Conservation (phyloP, 1,140 invertebrate genomes). For the Diabrotica virgifera region DNA sequence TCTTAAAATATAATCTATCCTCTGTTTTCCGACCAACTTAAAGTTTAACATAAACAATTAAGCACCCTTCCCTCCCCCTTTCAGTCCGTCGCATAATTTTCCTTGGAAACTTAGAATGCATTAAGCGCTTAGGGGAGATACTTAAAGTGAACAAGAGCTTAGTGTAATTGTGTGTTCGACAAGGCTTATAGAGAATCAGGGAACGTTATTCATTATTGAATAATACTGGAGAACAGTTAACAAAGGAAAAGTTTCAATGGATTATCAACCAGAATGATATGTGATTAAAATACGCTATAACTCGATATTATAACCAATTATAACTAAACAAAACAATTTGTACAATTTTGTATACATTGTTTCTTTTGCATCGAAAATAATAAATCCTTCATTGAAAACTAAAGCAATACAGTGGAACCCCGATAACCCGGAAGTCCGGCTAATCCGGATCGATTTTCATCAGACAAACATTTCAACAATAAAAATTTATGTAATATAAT, state of each 20-base stretch:
- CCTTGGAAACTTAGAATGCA: not conserved
- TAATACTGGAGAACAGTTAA: not conserved
- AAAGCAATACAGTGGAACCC: not conserved
- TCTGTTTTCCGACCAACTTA: no score
- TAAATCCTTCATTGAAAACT: not conserved
- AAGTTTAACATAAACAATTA: no score
- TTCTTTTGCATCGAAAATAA: not conserved
- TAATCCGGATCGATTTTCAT: no score
- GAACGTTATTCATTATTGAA: conserved; percentile 1
- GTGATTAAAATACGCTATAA: no score
- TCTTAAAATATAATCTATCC: no score
- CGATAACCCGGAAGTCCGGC: no score
- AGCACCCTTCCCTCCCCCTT: no score
- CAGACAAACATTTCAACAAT: no score
- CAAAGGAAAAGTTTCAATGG: not conserved
- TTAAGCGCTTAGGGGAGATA: not conserved
- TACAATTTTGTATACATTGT: not conserved
- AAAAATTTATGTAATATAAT: no score
- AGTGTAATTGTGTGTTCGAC: conserved; percentile 2
- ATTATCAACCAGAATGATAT: not conserved
- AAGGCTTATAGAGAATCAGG: not conserved
- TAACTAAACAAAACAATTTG: not conserved
- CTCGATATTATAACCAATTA: not conserved
- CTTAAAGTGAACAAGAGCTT: not conserved
- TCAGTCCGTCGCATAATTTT: not conserved